Percentiles rank a stretch among this genome's conserved stretches.
phyloP scores from a whole-genome alignment of 2,888 invertebrate genomes.

The Cheilosia variabilis region DNA sequence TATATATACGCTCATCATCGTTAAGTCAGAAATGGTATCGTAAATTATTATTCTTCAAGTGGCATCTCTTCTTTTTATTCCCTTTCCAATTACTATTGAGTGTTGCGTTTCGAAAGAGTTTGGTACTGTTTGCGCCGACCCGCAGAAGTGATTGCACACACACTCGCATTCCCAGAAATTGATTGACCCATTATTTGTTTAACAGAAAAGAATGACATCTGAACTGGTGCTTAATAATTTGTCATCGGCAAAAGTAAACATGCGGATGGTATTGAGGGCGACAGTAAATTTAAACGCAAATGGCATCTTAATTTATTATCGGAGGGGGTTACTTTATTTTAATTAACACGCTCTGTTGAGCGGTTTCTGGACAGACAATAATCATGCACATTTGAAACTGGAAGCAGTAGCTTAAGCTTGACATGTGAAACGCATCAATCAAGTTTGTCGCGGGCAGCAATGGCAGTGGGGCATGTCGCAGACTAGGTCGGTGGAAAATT shows the following conservation, averaged over 20 bases:
- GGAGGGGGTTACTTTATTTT: neutral
- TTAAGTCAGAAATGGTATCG: conserved; percentile 1
- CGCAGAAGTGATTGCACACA: conserved; percentile 18
- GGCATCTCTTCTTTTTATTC: conserved; percentile 3
- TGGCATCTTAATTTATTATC: conserved; percentile 33
- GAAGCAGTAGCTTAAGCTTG: too few species aligned
- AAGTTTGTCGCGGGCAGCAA: too few species aligned
- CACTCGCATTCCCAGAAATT: conserved; percentile 26
- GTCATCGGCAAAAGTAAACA: conserved; percentile 27
- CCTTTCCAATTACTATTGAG: conserved; percentile 9
- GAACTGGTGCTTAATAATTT: conserved; percentile 38
- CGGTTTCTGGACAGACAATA: neutral
- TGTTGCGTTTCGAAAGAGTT: conserved; percentile 23
- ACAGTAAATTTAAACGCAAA: conserved; percentile 39
- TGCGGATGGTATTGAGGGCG: conserved; percentile 31
- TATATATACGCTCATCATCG: neutral
- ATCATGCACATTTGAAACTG: neutral
- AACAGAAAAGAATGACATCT: conserved; percentile 25
- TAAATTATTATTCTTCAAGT: conserved; percentile 30
- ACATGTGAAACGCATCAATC: too few species aligned
- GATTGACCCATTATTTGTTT: conserved; percentile 50
- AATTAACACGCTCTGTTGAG: neutral
- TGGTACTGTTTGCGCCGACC: neutral
- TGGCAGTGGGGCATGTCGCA: too few species aligned
- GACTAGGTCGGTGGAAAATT: too few species aligned